Percentiles rank a stretch among this genome's conserved stretches.
These are phyloP conservation scores for Pterostichus niger DNA, from an alignment of 2,888 invertebrate species.

Conservation along the genomic window DNA sequence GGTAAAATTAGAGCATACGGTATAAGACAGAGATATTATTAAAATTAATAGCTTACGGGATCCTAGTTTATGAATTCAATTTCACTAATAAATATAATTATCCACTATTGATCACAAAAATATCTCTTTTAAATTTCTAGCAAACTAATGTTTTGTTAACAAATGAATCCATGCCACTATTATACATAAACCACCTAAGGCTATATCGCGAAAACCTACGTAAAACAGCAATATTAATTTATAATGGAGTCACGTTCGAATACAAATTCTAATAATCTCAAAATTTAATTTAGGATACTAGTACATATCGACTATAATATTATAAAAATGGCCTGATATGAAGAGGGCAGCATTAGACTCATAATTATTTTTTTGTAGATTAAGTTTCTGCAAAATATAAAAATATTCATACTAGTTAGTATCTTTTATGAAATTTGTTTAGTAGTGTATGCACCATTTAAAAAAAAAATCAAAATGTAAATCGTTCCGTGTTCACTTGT, in stretches of 20 bases:
- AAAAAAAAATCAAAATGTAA: too few species aligned
- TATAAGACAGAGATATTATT: not conserved
- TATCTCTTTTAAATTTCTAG: slow-evolving; percentile 11
- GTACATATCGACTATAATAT: too few species aligned
- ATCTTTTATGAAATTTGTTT: too few species aligned
- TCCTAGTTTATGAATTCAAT: not conserved
- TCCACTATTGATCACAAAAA: not conserved
- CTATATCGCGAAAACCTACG: not conserved
- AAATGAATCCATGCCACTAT: slow-evolving; percentile 12
- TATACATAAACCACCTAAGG: not conserved
- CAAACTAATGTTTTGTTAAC: not conserved
- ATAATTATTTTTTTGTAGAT: too few species aligned
- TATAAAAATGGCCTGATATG: too few species aligned
- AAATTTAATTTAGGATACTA: not conserved
- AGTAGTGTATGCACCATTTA: too few species aligned
- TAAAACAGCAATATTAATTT: slow-evolving; percentile 13
- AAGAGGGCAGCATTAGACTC: too few species aligned
- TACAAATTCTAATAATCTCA: not conserved
- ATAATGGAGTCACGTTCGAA: slow-evolving; percentile 16
- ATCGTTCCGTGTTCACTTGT: too few species aligned
- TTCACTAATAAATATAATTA: not conserved
- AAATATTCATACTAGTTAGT: too few species aligned
- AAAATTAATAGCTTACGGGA: not conserved
- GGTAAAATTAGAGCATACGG: not conserved
- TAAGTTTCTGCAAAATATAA: too few species aligned